These are phyloP conservation scores for Saccostrea echinata DNA, from an alignment of 1,140 invertebrate genomes.

Conservation along the genomic window DNA sequence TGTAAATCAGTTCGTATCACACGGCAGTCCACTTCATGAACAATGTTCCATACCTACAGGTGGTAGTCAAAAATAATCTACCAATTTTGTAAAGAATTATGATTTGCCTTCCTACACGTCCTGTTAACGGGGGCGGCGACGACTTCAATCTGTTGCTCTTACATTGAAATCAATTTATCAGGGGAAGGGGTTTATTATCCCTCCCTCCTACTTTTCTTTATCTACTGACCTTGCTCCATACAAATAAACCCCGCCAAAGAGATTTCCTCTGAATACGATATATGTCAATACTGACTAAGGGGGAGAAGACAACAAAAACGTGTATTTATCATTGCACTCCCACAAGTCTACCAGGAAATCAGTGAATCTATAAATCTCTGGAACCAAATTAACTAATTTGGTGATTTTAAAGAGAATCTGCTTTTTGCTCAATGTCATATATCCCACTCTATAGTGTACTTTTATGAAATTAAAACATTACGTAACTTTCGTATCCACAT, in stretches of 20 bases:
- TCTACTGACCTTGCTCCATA: not conserved
- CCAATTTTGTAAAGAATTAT: slow-evolving; percentile 4
- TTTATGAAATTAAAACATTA: no score
- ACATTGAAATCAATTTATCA: not conserved
- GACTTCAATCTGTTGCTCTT: not conserved
- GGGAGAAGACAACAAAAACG: not conserved
- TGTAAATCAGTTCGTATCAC: slow-evolving; percentile 22
- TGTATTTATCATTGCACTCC: not conserved
- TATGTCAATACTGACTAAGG: not conserved
- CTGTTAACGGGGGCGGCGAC: not conserved
- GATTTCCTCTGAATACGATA: not conserved
- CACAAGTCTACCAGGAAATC: not conserved
- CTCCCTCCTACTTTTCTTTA: not conserved
- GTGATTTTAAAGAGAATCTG: no score
- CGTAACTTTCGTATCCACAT: no score
- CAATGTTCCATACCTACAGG: slow-evolving; percentile 10
- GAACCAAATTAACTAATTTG: not conserved
- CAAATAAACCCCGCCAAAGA: not conserved
- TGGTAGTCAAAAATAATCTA: slow-evolving; percentile 32
- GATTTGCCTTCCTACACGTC: not conserved
- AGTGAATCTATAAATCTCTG: not conserved
- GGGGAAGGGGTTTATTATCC: not conserved
- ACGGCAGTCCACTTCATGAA: not conserved
- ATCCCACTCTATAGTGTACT: no score
- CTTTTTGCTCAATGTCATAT: no score